Percentiles rank a stretch among this genome's conserved stretches.
phyloP scores from a whole-genome alignment of 2,113 vertebrate genomes.

The Monopterus albus region DNA sequence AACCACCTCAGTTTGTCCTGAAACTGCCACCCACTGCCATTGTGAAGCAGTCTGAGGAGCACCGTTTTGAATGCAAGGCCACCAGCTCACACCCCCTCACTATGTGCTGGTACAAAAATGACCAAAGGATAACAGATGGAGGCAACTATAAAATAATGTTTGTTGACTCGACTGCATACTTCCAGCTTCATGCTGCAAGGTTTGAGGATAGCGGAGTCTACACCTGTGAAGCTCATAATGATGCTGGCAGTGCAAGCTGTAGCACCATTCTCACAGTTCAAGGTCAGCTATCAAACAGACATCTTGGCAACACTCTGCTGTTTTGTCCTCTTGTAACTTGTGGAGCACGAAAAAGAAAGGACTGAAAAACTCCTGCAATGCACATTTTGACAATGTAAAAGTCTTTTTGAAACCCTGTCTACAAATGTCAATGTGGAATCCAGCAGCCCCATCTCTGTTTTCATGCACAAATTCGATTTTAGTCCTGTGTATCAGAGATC shows the following conservation, averaged over 20 bases:
- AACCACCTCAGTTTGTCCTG: conserved; percentile 92
- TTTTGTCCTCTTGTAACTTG: not conserved
- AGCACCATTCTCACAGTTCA: conserved; percentile 91
- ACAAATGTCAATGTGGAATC: conserved; percentile 19
- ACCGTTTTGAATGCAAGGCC: conserved; percentile 90
- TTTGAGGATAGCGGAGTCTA: conserved; percentile 90
- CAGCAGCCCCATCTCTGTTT: not conserved
- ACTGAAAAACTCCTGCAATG: not conserved
- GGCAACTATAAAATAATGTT: conserved; percentile 87
- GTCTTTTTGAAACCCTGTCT: not conserved
- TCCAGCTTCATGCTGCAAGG: conserved; percentile 86
- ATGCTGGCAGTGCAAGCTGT: conserved; percentile 92
- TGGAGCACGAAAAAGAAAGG: conserved; percentile 41
- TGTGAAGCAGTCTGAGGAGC: conserved; percentile 88
- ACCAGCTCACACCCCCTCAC: conserved; percentile 86
- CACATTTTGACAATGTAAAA: not conserved
- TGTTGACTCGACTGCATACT: conserved; percentile 85
- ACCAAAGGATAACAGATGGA: conserved; percentile 85
- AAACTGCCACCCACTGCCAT: conserved; percentile 88
- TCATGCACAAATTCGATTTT: too few relatives aligned
- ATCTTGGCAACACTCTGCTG: not conserved
- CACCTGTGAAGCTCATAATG: conserved; percentile 93
- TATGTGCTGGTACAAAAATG: conserved; percentile 93
- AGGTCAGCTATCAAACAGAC: conserved; percentile 84
- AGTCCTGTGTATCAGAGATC: conserved; percentile 4